Evolutionary conservation across 1,140 invertebrate genomes (phyloP).

Genomic region (Cryptotermes secundus): DNA sequence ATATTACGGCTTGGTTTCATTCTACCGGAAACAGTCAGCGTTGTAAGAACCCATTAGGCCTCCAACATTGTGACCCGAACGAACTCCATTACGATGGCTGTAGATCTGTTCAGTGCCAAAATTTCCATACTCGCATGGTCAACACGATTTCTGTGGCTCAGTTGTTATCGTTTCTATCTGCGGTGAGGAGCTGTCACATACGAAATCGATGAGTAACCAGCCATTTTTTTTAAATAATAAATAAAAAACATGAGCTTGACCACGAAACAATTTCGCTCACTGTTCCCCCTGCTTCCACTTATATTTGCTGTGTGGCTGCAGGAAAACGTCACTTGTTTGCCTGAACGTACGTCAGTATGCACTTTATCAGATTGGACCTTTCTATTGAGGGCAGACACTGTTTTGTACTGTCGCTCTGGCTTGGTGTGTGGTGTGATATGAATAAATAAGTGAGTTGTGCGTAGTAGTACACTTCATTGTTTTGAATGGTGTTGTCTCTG

Average conservation of each 20-base stretch:
- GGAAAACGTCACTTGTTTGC: not conserved
- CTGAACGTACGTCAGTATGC: not conserved
- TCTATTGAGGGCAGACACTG: not conserved
- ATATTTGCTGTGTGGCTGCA: not conserved
- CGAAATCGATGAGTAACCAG: not conserved
- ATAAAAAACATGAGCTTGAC: not conserved
- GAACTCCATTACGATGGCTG: no score
- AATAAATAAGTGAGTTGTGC: not conserved
- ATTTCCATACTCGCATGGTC: no score
- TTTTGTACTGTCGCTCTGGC: not conserved
- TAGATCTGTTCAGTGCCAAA: no score
- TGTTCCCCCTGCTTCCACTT: not conserved
- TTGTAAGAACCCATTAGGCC: no score
- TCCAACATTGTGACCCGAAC: no score
- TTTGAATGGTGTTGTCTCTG: not conserved
- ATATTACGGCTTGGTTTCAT: no score
- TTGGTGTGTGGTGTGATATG: not conserved
- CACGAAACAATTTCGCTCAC: not conserved
- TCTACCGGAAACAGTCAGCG: no score
- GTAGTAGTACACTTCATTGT: not conserved
- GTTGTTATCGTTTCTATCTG: no score
- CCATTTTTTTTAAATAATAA: slow-evolving; percentile 5
- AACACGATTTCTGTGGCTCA: no score
- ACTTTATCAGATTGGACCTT: slow-evolving; percentile 20
- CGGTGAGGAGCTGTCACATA: no score